Evolutionary conservation across 2,113 vertebrate genomes (phyloP).

Genomic region (Podocnemis expansa): DNA sequence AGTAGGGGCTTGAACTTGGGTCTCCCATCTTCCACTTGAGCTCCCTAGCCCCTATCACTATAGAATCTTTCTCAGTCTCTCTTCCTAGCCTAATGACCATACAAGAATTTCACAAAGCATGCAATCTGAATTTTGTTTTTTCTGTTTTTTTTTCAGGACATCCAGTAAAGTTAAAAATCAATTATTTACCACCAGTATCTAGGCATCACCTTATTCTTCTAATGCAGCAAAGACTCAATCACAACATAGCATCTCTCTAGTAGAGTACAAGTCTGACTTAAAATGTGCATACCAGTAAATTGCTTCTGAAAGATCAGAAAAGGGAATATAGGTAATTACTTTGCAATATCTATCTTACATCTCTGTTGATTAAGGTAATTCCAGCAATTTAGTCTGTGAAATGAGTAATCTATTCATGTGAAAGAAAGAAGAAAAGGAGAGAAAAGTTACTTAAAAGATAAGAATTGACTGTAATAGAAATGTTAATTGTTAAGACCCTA

Average conservation of each 20-base stretch:
- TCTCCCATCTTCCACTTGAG: no score
- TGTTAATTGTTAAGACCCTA: accelerated
- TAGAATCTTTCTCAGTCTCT: no score
- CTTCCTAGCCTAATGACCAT: no score
- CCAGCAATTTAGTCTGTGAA: not conserved
- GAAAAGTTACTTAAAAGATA: not conserved
- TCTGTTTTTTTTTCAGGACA: no score
- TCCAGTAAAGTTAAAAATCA: no score
- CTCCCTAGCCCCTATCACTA: no score
- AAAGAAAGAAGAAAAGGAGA: not conserved
- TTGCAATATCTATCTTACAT: not conserved
- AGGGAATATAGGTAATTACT: not conserved
- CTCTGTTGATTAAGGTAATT: not conserved
- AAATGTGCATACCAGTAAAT: no score
- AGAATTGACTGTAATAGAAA: not conserved
- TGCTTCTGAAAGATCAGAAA: not conserved
- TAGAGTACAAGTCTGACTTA: not conserved
- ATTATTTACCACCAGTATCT: no score
- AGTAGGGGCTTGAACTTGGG: no score
- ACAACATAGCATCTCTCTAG: not conserved
- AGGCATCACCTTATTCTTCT: not conserved
- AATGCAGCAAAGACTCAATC: not conserved
- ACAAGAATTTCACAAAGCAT: no score
- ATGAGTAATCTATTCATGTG: not conserved
- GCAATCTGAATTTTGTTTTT: no score